Conservation (phyloP, 2,797 vertebrate species). For the Pangasius macronema region DNA sequence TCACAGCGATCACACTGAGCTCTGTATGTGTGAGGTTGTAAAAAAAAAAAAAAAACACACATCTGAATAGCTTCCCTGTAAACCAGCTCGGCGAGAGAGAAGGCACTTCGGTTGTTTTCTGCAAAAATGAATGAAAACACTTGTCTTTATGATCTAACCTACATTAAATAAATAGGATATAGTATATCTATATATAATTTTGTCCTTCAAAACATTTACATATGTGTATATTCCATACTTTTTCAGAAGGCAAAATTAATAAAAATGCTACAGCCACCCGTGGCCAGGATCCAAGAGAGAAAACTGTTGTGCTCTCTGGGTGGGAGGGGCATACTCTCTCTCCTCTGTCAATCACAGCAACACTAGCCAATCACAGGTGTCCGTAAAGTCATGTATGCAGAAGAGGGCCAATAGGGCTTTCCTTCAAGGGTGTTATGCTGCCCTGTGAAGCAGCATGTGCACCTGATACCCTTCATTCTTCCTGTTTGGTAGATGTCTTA, state of each 20-base stretch:
- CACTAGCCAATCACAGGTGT: not conserved
- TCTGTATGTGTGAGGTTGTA: constrained; percentile 26
- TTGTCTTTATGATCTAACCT: not conserved
- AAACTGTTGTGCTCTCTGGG: not conserved
- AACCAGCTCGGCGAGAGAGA: not conserved
- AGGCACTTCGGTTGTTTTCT: not conserved
- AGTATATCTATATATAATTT: not conserved
- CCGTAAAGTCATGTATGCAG: not conserved
- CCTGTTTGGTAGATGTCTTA: not conserved
- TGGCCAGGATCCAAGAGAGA: not conserved
- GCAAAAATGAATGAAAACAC: not conserved
- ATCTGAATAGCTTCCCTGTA: not conserved
- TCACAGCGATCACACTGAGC: not conserved
- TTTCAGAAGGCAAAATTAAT: not conserved
- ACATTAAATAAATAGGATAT: not conserved
- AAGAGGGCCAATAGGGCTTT: not conserved
- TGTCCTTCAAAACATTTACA: not conserved
- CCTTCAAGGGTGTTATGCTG: not conserved
- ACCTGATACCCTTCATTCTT: not conserved
- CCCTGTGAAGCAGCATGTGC: not conserved
- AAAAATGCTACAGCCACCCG: too few species aligned
- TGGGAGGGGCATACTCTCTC: not conserved
- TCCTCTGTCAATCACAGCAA: not conserved
- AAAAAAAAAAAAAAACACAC: not conserved
- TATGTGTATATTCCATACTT: not conserved